phyloP scores from a whole-genome alignment of 2,113 vertebrate species.

The Microcebus murinus region DNA sequence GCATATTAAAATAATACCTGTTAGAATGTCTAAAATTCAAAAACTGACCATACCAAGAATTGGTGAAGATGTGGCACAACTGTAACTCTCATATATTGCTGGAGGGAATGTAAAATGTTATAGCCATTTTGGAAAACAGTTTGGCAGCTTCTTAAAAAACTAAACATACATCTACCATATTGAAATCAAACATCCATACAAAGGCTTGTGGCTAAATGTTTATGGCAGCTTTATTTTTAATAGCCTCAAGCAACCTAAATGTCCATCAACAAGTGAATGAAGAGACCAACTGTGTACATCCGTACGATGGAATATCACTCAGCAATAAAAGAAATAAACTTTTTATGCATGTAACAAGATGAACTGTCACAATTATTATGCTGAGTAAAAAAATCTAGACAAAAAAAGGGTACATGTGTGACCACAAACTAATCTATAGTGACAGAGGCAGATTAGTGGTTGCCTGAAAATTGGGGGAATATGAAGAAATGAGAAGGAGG shows the following conservation, averaged over 20 bases:
- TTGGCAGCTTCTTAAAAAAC: not conserved
- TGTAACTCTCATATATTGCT: not conserved
- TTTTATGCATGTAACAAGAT: not conserved
- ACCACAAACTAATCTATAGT: not conserved
- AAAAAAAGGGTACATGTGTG: not conserved
- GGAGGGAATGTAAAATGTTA: not conserved
- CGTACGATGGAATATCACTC: not conserved
- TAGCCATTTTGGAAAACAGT: not conserved
- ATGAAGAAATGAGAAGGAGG: not conserved
- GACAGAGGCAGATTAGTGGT: not conserved
- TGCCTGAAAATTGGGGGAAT: not conserved
- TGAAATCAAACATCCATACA: not conserved
- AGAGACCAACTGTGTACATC: not conserved
- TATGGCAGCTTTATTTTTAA: not conserved
- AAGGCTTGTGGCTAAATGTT: conserved; percentile 6
- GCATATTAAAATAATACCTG: not conserved
- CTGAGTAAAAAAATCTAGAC: conserved; percentile 9
- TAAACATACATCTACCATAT: not conserved
- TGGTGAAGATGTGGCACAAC: not conserved
- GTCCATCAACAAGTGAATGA: not conserved
- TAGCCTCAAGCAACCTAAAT: not conserved
- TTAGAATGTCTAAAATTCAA: conserved; percentile 18
- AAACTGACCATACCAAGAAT: not conserved
- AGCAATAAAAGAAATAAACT: not conserved
- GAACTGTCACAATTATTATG: not conserved